Evolutionary conservation across 2,113 vertebrate species (phyloP), one percentile per base, ranked within the genome.

Genomic region (Balaeniceps rex): DNA sequence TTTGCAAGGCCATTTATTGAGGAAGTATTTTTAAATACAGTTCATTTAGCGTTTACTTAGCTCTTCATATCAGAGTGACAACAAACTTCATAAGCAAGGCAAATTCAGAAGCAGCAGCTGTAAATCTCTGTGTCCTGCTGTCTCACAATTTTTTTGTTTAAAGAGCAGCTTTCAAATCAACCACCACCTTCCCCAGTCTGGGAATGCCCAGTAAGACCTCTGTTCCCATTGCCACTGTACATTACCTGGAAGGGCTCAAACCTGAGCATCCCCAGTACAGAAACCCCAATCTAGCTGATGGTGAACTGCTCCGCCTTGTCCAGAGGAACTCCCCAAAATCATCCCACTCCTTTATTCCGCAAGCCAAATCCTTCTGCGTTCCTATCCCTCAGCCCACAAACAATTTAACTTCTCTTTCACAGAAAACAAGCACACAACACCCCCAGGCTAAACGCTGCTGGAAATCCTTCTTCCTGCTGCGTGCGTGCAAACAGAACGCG

Each of bases 21-120:
- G 84, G 81, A 96, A 93, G 70, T 85, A 77, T 88, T 95, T 96
- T 94, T 80, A 85, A 97, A 90, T 74, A 95, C 71, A 83, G 84
- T 91, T 93, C 81, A 94, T 88, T 95, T 93, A 91, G 89, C 81
- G 83, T 85, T 92, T 95, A 83, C 84, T 94, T 82, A 76, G 74
- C 91, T 89, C 61, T 94, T 94, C 75, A 16, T 74, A 77, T 42
- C 71, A 60, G 91, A 89, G 78, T 83, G 85, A 90, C 94, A 95
- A 88, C 63, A 91, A 85, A 83, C 63, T 95, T 83, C 84, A 90
- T n/a, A 93, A 93, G 93, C 74, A 76, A 94, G 46, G 66, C 81
- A 91, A 91, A 95, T 87, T 89, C 91, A 87, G 70, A 87, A 82
- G 65, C 77, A 88, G 94, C 77, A 87, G 88, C 92, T 94, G 87